phyloP scores from a whole-genome alignment of 2,888 invertebrate genomes.

The Chrysodeixis includens region DNA sequence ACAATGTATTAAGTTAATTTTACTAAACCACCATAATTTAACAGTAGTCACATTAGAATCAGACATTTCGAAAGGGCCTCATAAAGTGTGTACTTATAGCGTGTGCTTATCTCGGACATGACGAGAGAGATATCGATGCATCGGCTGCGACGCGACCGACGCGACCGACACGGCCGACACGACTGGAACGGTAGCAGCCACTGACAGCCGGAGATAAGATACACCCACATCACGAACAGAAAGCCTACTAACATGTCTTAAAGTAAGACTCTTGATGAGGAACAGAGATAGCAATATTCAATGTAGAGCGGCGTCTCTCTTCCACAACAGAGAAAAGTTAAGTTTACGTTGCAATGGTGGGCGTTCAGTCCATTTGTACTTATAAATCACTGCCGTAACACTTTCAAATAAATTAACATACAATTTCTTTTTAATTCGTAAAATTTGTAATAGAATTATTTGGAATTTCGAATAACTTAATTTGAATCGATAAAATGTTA shows the following conservation, averaged over 20 bases:
- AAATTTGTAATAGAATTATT: slow-evolving; percentile 49
- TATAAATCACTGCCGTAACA: slow-evolving; percentile 54
- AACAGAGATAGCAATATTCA: no score
- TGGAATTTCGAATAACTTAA: slow-evolving; percentile 47
- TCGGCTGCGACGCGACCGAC: slow-evolving; percentile 20
- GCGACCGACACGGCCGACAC: slow-evolving; percentile 63
- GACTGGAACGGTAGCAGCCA: slow-evolving; percentile 66
- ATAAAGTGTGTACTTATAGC: slow-evolving; percentile 68
- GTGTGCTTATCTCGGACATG: slow-evolving; percentile 75
- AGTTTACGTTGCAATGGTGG: no score
- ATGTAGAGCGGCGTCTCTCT: no score
- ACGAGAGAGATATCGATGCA: slow-evolving; percentile 68
- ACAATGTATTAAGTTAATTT: neutral
- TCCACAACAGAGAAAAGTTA: no score
- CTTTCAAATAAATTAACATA: slow-evolving; percentile 44
- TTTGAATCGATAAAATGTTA: slow-evolving; percentile 48
- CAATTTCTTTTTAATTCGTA: slow-evolving; percentile 52
- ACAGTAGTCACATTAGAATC: neutral
- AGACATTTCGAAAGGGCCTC: slow-evolving; percentile 29
- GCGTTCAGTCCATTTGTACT: no score
- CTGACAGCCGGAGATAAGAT: slow-evolving; percentile 78
- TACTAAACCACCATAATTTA: neutral
- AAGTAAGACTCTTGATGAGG: no score
- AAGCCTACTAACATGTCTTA: no score
- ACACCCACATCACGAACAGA: slow-evolving; percentile 61